Percentiles rank a stretch among this genome's conserved stretches.
These are phyloP conservation scores for Megalops cyprinoides DNA, from an alignment of 2,797 vertebrate genomes.

Conservation along the genomic window DNA sequence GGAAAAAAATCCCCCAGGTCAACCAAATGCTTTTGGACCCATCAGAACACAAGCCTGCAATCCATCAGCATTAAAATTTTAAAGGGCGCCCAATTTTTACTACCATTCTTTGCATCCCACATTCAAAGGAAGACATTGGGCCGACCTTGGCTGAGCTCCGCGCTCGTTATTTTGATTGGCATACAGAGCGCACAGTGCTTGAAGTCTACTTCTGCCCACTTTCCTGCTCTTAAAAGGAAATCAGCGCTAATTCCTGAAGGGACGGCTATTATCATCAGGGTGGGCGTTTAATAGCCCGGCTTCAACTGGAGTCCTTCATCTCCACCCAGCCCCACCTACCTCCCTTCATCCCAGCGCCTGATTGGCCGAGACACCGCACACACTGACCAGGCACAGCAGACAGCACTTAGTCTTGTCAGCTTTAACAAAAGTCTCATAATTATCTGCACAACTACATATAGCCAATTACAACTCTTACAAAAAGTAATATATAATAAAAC, in stretches of 20 bases:
- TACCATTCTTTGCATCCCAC: neutral
- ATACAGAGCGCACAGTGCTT: neutral
- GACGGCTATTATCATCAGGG: slow-evolving; percentile 22
- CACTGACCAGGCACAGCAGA: neutral
- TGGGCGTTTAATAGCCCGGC: slow-evolving; percentile 17
- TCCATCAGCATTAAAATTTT: neutral
- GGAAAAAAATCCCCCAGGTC: neutral
- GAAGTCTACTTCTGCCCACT: neutral
- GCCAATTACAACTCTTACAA: neutral
- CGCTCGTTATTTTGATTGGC: neutral
- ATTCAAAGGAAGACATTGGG: neutral
- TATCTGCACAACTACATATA: neutral
- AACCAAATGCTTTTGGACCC: neutral
- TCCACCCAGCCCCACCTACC: neutral
- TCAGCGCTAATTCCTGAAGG: slow-evolving; percentile 3
- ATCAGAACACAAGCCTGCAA: neutral
- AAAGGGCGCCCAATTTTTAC: neutral
- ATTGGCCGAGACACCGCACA: neutral
- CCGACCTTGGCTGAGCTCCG: slow-evolving; percentile 5
- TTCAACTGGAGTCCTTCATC: neutral
- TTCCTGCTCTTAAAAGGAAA: slow-evolving; percentile 8
- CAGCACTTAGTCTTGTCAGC: neutral
- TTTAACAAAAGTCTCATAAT: neutral
- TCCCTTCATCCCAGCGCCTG: neutral
- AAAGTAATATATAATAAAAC: neutral